These are phyloP conservation scores for Boleophthalmus pectinirostris DNA, from an alignment of 2,113 vertebrate genomes.

Conservation along the genomic window DNA sequence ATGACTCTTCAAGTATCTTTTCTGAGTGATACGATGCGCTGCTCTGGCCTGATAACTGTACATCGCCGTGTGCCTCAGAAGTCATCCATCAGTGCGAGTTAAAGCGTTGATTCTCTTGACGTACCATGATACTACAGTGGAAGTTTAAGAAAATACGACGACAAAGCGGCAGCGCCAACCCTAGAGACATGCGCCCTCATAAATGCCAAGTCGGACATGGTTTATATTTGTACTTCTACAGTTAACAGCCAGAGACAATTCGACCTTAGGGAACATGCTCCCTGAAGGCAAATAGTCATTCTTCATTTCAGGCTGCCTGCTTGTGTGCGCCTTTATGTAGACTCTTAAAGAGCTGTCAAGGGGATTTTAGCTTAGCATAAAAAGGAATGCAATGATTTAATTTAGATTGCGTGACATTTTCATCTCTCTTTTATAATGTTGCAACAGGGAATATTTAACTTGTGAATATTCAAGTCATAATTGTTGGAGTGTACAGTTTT, in stretches of 20 bases:
- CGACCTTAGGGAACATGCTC: not conserved
- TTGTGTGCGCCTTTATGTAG: not conserved
- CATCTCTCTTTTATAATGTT: not conserved
- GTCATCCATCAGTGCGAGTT: constrained; percentile 1
- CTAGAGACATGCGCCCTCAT: not conserved
- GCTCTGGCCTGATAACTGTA: constrained; percentile 1
- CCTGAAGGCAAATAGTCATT: not conserved
- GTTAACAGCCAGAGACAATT: not conserved
- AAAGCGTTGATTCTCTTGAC: not conserved
- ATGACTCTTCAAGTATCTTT: constrained; percentile 6
- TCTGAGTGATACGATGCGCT: constrained; percentile 20
- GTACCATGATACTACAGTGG: not conserved
- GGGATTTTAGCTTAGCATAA: not conserved
- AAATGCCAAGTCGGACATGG: not conserved
- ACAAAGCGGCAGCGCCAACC: not conserved
- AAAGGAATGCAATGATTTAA: constrained; percentile 1
- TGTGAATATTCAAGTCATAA: not conserved
- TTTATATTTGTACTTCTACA: constrained; percentile 2
- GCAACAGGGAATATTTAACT: not conserved
- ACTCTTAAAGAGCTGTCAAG: not conserved
- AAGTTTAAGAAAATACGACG: not conserved
- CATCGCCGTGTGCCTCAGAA: constrained; percentile 19
- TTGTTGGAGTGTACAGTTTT: not conserved
- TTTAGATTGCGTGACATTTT: constrained; percentile 4
- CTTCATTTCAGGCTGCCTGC: not conserved